These are phyloP conservation scores for Clarias laeviceps DNA, from an alignment of 2,797 vertebrate species.

Conservation along the genomic window DNA sequence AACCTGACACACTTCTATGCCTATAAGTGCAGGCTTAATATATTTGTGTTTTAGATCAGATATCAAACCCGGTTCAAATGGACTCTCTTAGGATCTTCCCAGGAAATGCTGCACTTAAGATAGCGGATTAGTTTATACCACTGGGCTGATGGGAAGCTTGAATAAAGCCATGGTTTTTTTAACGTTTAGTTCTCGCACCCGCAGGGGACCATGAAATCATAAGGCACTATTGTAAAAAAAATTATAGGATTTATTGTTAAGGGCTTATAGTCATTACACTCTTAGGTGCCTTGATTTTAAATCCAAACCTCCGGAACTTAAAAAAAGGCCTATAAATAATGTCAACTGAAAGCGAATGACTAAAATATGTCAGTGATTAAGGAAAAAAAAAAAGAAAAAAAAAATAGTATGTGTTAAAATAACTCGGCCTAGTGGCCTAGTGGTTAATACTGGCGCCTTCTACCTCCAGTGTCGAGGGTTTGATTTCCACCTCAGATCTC, in stretches of 20 bases:
- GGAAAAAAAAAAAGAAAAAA: too few relatives aligned
- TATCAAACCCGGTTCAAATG: constrained; percentile 12
- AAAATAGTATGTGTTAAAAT: too few relatives aligned
- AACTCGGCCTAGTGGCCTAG: too few relatives aligned
- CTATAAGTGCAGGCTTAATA: constrained; percentile 17
- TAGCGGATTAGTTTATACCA: not conserved
- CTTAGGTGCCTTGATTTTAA: not conserved
- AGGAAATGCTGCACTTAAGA: constrained; percentile 11
- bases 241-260: not conserved
- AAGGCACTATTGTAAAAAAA: not conserved
- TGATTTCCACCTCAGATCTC: too few relatives aligned
- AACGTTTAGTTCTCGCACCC: not conserved
- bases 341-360: not conserved
- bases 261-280: not conserved
- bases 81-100: constrained; percentile 2
- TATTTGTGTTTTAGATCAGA: constrained; percentile 10
- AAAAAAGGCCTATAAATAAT: not conserved
- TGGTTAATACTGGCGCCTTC: too few relatives aligned
- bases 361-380: not conserved
- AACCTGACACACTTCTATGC: constrained; percentile 9
- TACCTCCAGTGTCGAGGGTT: too few relatives aligned
- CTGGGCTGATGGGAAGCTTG: not conserved
- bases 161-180: not conserved
- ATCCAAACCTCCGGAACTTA: not conserved
- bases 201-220: not conserved